Percentiles rank a stretch among this genome's conserved stretches.
Conservation (phyloP, 2,888 invertebrate species). For the Odontocolon sp. region DNA sequence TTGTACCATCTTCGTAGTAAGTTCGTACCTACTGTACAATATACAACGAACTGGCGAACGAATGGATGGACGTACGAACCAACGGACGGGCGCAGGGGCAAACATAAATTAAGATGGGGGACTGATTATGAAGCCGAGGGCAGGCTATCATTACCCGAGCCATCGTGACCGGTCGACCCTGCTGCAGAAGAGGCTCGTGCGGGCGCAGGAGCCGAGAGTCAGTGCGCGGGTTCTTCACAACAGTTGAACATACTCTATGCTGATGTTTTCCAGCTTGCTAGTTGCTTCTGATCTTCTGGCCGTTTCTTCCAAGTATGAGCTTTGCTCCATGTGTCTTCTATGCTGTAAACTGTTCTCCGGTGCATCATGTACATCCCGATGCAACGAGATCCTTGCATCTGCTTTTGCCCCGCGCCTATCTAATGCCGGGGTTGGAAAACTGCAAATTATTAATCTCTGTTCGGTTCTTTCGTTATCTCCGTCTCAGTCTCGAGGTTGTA, state of each 20-base stretch:
- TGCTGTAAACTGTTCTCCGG: too few relatives aligned
- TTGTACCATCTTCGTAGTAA: not conserved
- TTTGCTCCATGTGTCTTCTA: conserved; percentile 33
- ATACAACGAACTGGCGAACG: conserved; percentile 62
- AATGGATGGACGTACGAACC: conserved; percentile 64
- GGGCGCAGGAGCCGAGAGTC: conserved; percentile 68
- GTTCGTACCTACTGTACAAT: conserved; percentile 59
- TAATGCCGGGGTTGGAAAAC: conserved; percentile 76
- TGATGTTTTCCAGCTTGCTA: not conserved
- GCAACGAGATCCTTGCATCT: too few relatives aligned
- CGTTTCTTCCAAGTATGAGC: conserved; percentile 2
- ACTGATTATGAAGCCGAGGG: conserved; percentile 79
- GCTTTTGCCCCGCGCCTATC: too few relatives aligned
- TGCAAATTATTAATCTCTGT: conserved; percentile 78
- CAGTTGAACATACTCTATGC: conserved; percentile 20
- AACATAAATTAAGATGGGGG: conserved; percentile 80
- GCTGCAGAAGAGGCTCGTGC: conserved; percentile 69
- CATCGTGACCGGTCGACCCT: conserved; percentile 80
- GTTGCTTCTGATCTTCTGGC: not conserved
- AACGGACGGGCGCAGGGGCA: conserved; percentile 76
- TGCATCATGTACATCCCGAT: too few relatives aligned
- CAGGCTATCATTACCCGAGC: conserved; percentile 79
- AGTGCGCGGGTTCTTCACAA: conserved; percentile 24
- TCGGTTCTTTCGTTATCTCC: conserved; percentile 57
- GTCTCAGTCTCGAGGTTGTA: conserved; percentile 54